phyloP scores from a whole-genome alignment of 2,888 invertebrate genomes.

The Sycophila texana region DNA sequence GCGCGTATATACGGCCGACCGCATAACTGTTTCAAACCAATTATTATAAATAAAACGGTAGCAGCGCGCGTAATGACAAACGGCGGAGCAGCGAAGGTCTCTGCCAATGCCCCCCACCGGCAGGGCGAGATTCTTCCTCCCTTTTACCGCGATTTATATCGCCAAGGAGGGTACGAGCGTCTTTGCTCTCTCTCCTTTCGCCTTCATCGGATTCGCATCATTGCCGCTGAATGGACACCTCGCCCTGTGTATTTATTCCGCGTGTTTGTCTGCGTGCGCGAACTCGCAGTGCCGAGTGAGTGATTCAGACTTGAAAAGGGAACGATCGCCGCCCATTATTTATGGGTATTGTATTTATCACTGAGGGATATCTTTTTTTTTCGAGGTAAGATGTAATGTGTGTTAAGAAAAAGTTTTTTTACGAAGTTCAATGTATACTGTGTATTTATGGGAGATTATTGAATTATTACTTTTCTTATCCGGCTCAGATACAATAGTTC shows the following conservation, averaged over 20 bases:
- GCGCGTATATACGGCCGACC: conserved; percentile 48
- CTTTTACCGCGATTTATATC: conserved; percentile 46
- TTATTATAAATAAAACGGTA: conserved; percentile 72
- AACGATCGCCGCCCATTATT: too few species aligned
- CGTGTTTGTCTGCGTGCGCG: neutral
- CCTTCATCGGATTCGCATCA: conserved; percentile 21
- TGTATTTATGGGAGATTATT: too few species aligned
- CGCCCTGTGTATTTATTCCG: neutral
- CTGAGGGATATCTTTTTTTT: too few species aligned
- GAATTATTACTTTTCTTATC: too few species aligned
- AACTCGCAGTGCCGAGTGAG: too few species aligned
- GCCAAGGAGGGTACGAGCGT: neutral
- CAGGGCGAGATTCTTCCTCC: conserved; percentile 5
- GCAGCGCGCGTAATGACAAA: conserved; percentile 72
- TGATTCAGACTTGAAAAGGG: too few species aligned
- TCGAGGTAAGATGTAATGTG: too few species aligned
- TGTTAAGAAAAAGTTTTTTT: too few species aligned
- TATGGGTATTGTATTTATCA: too few species aligned
- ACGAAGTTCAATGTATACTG: too few species aligned
- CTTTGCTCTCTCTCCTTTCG: too few species aligned
- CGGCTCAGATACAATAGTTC: too few species aligned
- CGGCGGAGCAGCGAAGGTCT: conserved; percentile 59
- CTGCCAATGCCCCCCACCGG: conserved; percentile 31
- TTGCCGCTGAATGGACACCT: conserved; percentile 20
- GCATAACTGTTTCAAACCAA: conserved; percentile 73